phyloP scores from a whole-genome alignment of 2,797 vertebrate species.

The Meriones psammophilus region DNA sequence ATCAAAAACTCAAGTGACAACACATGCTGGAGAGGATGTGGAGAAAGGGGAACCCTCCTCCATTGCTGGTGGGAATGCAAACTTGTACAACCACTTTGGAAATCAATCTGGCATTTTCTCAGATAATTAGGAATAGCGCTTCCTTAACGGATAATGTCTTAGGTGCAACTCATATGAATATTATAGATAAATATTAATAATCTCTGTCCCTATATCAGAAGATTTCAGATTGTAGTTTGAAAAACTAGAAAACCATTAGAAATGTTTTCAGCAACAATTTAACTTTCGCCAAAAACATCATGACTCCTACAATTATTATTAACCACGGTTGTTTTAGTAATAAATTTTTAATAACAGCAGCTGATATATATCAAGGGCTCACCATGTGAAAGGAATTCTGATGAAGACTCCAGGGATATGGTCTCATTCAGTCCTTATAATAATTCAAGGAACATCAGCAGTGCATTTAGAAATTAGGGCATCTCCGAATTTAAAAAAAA shows the following conservation, averaged over 20 bases:
- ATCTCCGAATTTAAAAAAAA: neutral
- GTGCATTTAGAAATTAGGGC: neutral
- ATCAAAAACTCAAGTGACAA: no score
- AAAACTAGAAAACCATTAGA: conserved; percentile 23
- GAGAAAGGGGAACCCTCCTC: no score
- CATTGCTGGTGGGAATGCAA: no score
- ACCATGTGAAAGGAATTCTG: neutral
- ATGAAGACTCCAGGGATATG: neutral
- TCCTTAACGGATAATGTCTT: neutral
- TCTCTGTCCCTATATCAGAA: neutral
- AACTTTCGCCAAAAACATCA: neutral
- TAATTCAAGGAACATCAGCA: neutral
- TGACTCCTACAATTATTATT: neutral
- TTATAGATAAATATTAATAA: neutral
- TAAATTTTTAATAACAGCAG: conserved; percentile 19
- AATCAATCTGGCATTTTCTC: no score
- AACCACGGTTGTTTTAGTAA: conserved; percentile 23
- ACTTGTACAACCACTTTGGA: no score
- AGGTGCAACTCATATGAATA: neutral
- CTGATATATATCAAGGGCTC: neutral
- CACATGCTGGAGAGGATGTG: no score
- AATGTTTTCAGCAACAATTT: neutral
- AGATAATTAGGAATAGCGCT: no score
- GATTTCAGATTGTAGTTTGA: conserved; percentile 18
- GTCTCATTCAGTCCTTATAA: conserved; percentile 19